Base-by-base conservation (phyloP, 2,113 vertebrate species). In the Eulemur macaco region DNA sequence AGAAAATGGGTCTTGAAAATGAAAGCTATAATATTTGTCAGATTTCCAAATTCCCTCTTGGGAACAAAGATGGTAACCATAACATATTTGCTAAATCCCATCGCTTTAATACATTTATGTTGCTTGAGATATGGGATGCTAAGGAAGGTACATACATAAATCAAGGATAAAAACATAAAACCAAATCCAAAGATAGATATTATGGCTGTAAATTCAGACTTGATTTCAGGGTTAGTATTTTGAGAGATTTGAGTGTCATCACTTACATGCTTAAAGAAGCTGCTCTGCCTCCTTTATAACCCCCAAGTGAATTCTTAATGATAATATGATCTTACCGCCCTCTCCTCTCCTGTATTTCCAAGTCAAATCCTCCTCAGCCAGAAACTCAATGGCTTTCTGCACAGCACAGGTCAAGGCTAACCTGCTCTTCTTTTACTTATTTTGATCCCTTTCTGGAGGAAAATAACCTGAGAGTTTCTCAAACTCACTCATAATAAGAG, bases 11-110 rank as follows among this genome's bases (percentile, higher is more conserved):
- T 97, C 98, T 96, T 87, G 96, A 97, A 98, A 98, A 92, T 82
- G 88, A 97, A 97, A 98, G 96, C 95, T 95, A 42, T 96, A 94
- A 95, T 97, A 94, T 97, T 98, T 98, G 97, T 98, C 97, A 98
- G 97, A 91, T 96, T 96, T 98, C 97, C 98, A 98, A 98, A 97
- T 95, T 95, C 86, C 64, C 96, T 97, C 97, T 96, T 95, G 97
- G 96, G 98, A 98, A 97, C 97, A 96, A 96, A 98, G 94, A 97
- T 94, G 98, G 97, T 96, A 96, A 97, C 94, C 2, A 1, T 96
- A 95, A 98, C 97, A 88, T 95, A 97, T 96, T 97, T 98, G 97
- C 95, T 97, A 97, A 97, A 98, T 94, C 95, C 95, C 87, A 97
- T 97, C 92, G 91, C 92, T 97, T 94, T 95, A 97, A 97, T 96